Conservation (phyloP, 2,113 vertebrate species). For the Pao palembangensis region DNA sequence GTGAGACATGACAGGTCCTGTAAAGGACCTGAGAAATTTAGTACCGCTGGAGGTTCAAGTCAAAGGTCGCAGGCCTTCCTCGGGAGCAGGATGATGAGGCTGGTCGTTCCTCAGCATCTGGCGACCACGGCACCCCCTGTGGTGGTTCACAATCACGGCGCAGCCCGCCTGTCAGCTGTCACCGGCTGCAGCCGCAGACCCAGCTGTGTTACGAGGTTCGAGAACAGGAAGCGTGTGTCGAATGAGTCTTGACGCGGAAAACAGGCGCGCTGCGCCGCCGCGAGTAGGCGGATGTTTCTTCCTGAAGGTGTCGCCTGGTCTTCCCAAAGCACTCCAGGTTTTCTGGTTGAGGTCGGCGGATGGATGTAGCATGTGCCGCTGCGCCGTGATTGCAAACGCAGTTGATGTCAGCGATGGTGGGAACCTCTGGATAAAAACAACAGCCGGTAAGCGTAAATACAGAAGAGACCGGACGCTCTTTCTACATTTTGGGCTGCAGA, state of each 20-base stretch:
- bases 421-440: constrained; percentile 37
- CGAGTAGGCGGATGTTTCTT: constrained; percentile 44
- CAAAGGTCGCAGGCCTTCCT: background rate
- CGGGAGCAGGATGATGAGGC: constrained; percentile 47
- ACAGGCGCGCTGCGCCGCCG: constrained; percentile 34
- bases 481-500: constrained; percentile 25
- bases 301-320: constrained; percentile 51
- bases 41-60: no score
- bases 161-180: constrained; percentile 8
- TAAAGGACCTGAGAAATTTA: no score
- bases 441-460: constrained; percentile 14
- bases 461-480: constrained; percentile 1
- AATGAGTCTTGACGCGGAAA: constrained; percentile 51
- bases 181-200: constrained; percentile 23
- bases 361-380: constrained; percentile 55
- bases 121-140: constrained; percentile 42
- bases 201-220: constrained; percentile 42
- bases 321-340: constrained; percentile 47
- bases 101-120: constrained; percentile 26
- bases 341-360: constrained; percentile 34
- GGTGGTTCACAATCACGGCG: constrained; percentile 25
- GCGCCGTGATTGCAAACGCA: constrained; percentile 53
- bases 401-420: constrained; percentile 24
- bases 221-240: constrained; percentile 49
- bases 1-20: background rate